Evolutionary conservation across 1,140 invertebrate genomes (phyloP), one percentile per base, ranked within the genome.

Genomic region (Scaptomyza graminum): DNA sequence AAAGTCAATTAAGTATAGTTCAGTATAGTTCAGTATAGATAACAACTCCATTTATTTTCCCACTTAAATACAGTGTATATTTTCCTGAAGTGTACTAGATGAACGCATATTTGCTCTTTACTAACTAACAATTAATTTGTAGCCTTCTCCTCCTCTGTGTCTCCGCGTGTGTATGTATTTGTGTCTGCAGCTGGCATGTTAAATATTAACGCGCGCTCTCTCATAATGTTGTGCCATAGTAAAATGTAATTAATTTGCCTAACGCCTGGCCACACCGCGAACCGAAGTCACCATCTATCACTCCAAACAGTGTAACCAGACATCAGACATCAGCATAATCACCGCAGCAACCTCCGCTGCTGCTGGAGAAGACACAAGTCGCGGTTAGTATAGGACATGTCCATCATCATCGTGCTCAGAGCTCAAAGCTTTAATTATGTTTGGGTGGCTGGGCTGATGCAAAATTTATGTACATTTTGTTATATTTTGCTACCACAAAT

Each of bases 401-500:
- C 81, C 82, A 79, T 82, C 79, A 87, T 64, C 81, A 34, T 34
- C 31, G 31, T 34, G 61, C 44, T 73, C 28, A 31, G 84, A 28
- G 31, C 31, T 34, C 49, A 74, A 77, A 71, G 73, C 79, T 88
- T 88, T 89, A 88, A 88, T 88, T 88, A 89, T 88, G 69, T 55
- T 22, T 31, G 28, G 28, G 28, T 31, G 28, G 79, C 83, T 65
- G 31, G 7, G 4, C 64, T 74, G 72, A 59, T 75, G 83, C 76
- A 74, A 83, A 88, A 88, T 88, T 88, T 79, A 88, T 88, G 83
- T 79, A 83, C 85, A 89, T 88, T 83, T 76, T 83, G 79, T 89
- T 79, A 79, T 83, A 74, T 84, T 89, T 72, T 76, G 64, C 62
- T 73, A 79, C 78, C 73, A 67, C 79, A 87, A 85, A 88, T 89